phyloP scores from a whole-genome alignment of 2,113 vertebrate species.

The Holacanthus passer region DNA sequence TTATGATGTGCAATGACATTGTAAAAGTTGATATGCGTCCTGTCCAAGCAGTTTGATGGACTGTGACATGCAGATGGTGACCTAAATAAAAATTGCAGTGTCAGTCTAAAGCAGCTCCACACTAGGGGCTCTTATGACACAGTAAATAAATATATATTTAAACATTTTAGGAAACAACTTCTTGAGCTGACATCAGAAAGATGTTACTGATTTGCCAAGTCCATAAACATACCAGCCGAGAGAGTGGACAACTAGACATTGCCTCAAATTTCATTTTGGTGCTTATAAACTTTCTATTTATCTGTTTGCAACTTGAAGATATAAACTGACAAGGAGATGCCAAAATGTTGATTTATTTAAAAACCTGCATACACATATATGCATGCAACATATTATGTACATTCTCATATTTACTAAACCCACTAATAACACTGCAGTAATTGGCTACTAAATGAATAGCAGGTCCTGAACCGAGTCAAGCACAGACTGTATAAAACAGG shows the following conservation, averaged over 20 bases:
- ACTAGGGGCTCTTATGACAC: background rate
- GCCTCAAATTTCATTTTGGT: background rate
- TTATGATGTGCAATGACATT: background rate
- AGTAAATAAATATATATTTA: background rate
- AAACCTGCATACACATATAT: background rate
- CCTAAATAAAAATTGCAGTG: conserved; percentile 3
- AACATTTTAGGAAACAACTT: background rate
- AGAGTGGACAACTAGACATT: background rate
- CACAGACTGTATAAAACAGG: no score
- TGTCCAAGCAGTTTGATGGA: background rate
- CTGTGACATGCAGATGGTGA: background rate
- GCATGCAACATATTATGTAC: background rate
- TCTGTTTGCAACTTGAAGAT: background rate
- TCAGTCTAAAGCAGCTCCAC: background rate
- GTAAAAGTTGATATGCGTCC: background rate
- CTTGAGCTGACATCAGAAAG: background rate
- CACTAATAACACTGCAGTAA: background rate
- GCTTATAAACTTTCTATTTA: background rate
- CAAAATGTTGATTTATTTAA: background rate
- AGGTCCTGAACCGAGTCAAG: conserved; percentile 9
- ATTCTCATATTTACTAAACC: background rate
- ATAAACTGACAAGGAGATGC: background rate
- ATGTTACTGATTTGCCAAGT: background rate
- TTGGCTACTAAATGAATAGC: background rate
- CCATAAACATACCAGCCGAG: background rate